Percentiles rank a stretch among this genome's conserved stretches.
These are phyloP conservation scores for Cyclophora punctaria DNA, from an alignment of 2,888 invertebrate species.

Conservation along the genomic window DNA sequence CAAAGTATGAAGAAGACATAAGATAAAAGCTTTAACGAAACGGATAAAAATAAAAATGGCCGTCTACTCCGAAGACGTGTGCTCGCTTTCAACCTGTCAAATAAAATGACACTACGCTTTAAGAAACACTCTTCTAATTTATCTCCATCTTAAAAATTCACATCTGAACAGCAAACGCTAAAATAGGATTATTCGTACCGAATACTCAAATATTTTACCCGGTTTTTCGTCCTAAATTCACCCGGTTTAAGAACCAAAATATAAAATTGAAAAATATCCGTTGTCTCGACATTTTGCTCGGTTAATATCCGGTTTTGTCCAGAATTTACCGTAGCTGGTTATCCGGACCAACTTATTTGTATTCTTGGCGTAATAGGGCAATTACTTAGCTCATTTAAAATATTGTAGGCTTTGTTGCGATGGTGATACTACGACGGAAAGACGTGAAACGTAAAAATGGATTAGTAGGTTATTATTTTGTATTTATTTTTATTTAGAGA, in stretches of 20 bases:
- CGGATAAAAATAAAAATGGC: too few relatives aligned
- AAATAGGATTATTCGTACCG: too few relatives aligned
- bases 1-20: too few relatives aligned
- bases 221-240: background rate
- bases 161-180: too few relatives aligned
- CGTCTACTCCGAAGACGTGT: too few relatives aligned
- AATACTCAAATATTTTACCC: too few relatives aligned
- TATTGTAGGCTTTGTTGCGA: background rate
- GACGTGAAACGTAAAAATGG: background rate
- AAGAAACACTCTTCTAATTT: too few relatives aligned
- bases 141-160: too few relatives aligned
- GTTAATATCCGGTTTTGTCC: slow-evolving; percentile 15
- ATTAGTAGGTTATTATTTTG: slow-evolving; percentile 9
- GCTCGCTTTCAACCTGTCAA: too few relatives aligned
- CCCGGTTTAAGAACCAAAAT: slow-evolving; percentile 8
- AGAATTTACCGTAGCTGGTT: slow-evolving; percentile 1
- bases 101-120: too few relatives aligned
- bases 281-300: slow-evolving; percentile 5
- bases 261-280: slow-evolving; percentile 12
- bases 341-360: slow-evolving; percentile 5
- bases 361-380: slow-evolving; percentile 1
- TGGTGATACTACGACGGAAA: too few relatives aligned
- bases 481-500: background rate
- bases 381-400: slow-evolving; percentile 8
- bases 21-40: too few relatives aligned